A percentile compares a stretch with the other conserved stretches of the same genome.
Evolutionary conservation across 2,888 invertebrate species (phyloP).

Genomic region (Prionchulus punctatus): DNA sequence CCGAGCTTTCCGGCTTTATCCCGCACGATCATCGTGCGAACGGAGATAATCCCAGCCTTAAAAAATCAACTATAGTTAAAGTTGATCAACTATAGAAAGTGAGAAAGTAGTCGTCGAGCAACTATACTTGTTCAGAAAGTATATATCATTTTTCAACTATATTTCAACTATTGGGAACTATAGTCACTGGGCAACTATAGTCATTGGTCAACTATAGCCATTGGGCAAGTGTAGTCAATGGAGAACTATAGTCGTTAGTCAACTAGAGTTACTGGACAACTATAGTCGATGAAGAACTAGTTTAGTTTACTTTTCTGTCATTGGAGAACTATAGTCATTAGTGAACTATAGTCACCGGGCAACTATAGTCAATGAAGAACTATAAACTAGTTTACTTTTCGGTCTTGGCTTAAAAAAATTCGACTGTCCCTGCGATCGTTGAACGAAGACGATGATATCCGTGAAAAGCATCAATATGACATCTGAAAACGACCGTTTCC

Average conservation of each 20-base stretch:
- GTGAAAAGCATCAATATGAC: conserved; percentile 73
- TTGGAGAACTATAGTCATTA: too few relatives aligned
- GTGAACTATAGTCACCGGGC: neutral
- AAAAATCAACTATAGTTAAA: conserved; percentile 16
- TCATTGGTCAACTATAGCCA: too few relatives aligned
- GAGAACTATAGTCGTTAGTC: too few relatives aligned
- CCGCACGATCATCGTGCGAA: conserved; percentile 73
- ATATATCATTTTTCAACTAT: too few relatives aligned
- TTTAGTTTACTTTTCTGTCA: too few relatives aligned
- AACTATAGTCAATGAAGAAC: too few relatives aligned
- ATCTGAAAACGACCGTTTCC: conserved; percentile 39
- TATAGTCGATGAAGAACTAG: too few relatives aligned
- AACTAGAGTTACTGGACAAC: too few relatives aligned
- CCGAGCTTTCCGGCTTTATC: conserved; percentile 76
- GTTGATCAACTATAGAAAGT: neutral
- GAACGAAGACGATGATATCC: conserved; percentile 72
- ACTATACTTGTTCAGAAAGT: too few relatives aligned
- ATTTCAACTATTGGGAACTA: neutral
- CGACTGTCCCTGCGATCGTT: conserved; percentile 66
- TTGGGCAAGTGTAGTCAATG: too few relatives aligned
- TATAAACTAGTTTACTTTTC: conserved; percentile 59
- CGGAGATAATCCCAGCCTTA: conserved; percentile 74
- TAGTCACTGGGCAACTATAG: too few relatives aligned
- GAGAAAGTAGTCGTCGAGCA: neutral
- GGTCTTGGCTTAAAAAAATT: conserved; percentile 64